Evolutionary conservation across 1,140 invertebrate species (phyloP).

Genomic region (Dendrolimus punctatus): DNA sequence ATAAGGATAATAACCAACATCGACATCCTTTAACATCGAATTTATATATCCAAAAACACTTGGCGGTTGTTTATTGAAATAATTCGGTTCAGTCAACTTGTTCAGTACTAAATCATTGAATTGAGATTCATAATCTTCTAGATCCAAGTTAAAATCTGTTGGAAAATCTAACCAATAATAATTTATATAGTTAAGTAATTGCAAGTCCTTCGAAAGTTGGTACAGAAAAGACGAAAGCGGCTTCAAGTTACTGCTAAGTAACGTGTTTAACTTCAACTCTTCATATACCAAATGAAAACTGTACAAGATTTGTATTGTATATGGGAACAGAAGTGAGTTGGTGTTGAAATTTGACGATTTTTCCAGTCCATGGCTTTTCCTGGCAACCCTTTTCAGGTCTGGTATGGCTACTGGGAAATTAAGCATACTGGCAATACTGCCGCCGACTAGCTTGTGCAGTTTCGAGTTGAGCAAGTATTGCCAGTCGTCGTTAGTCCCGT

Average conservation of each 20-base stretch:
- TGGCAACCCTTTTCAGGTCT: slow-evolving; percentile 19
- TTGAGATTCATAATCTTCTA: slow-evolving; percentile 56
- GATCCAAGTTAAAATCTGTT: slow-evolving; percentile 63
- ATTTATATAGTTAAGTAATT: slow-evolving; percentile 79
- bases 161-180: slow-evolving; percentile 93
- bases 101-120: slow-evolving; percentile 72
- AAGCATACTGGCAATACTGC: slow-evolving; percentile 42
- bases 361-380: slow-evolving; percentile 29
- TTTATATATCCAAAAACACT: slow-evolving; percentile 81
- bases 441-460: slow-evolving; percentile 64
- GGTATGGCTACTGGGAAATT: slow-evolving; percentile 33
- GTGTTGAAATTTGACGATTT: slow-evolving; percentile 74
- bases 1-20: slow-evolving; percentile 78
- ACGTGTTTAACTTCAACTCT: slow-evolving; percentile 88
- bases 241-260: slow-evolving; percentile 79
- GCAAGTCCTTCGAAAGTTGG: slow-evolving; percentile 85
- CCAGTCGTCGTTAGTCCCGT: slow-evolving; percentile 84
- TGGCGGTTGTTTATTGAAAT: slow-evolving; percentile 77
- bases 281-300: slow-evolving; percentile 92
- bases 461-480: slow-evolving; percentile 77
- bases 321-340: slow-evolving; percentile 80
- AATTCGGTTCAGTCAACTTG: slow-evolving; percentile 75
- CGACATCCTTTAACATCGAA: slow-evolving; percentile 73
- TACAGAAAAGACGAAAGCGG: slow-evolving; percentile 82
- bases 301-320: slow-evolving; percentile 83